Evolutionary conservation across 2,888 invertebrate species (phyloP).

Genomic region (Pachymerium ferrugineum): DNA sequence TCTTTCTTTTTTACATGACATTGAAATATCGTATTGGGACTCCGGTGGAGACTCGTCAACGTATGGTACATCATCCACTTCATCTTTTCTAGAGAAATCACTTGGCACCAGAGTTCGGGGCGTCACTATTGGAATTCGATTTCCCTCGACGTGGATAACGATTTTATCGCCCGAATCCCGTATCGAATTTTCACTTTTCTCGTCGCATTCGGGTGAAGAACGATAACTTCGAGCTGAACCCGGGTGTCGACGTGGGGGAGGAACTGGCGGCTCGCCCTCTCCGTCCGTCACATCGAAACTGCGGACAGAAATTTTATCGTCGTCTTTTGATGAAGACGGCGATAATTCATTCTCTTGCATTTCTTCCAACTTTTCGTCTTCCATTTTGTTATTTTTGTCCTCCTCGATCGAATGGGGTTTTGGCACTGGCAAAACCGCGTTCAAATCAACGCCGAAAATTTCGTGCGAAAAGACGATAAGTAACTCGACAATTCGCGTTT

Average conservation of each 20-base stretch:
- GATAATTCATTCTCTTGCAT: not conserved
- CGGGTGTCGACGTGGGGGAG: not conserved
- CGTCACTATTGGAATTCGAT: not conserved
- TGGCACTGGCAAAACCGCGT: not conserved
- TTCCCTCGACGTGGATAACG: not conserved
- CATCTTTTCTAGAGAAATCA: not conserved
- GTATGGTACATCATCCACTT: not conserved
- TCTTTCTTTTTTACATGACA: not conserved
- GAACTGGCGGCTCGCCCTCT: not conserved
- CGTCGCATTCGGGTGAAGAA: not conserved
- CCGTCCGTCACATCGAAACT: not conserved
- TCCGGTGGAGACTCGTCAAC: not conserved
- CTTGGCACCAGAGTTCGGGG: not conserved
- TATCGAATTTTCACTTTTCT: not conserved
- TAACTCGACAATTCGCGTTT: constrained; percentile 54
- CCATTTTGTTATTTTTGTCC: not conserved
- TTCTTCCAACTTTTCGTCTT: too few relatives aligned
- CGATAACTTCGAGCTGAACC: not conserved
- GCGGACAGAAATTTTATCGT: not conserved
- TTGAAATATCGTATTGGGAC: too few relatives aligned
- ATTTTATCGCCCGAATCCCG: not conserved
- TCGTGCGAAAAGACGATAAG: constrained; percentile 51
- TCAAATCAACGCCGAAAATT: not conserved
- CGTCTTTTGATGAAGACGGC: not conserved
- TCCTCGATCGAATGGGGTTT: not conserved